phyloP scores from a whole-genome alignment of 2,113 vertebrate genomes.

The Tangachromis dhanisi region DNA sequence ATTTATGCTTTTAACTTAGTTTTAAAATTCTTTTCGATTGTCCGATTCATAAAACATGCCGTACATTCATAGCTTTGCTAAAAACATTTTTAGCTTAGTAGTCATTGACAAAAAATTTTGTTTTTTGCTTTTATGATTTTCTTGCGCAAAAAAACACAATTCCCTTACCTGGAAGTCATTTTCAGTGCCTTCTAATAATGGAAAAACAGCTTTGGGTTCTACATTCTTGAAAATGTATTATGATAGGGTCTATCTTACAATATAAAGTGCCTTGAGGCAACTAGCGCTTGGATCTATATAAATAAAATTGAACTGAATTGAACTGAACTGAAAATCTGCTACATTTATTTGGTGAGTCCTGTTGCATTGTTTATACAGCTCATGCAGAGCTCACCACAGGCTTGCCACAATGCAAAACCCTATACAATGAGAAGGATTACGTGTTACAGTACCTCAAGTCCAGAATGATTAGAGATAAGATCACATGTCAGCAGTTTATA shows the following conservation, averaged over 20 bases:
- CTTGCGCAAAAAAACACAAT: neutral
- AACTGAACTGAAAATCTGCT: neutral
- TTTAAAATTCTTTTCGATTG: neutral
- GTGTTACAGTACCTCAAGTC: neutral
- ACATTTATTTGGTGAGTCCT: neutral
- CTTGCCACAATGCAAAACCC: neutral
- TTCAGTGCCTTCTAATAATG: neutral
- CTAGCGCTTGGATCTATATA: rapidly evolving
- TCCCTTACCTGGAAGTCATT: neutral
- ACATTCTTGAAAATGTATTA: neutral
- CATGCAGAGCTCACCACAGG: neutral
- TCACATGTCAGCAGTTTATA: neutral
- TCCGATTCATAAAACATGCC: neutral
- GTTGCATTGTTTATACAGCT: neutral
- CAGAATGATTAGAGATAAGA: neutral
- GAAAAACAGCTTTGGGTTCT: neutral
- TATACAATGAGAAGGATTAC: neutral
- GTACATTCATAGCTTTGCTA: neutral
- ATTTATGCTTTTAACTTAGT: neutral
- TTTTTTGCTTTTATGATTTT: neutral
- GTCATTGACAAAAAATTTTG: rapidly evolving
- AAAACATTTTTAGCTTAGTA: neutral
- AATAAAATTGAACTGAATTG: neutral
- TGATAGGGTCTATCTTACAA: neutral
- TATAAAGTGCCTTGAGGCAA: neutral